Base-by-base conservation (phyloP, 2,888 invertebrate species). In the Aleiodes leptofemur region DNA sequence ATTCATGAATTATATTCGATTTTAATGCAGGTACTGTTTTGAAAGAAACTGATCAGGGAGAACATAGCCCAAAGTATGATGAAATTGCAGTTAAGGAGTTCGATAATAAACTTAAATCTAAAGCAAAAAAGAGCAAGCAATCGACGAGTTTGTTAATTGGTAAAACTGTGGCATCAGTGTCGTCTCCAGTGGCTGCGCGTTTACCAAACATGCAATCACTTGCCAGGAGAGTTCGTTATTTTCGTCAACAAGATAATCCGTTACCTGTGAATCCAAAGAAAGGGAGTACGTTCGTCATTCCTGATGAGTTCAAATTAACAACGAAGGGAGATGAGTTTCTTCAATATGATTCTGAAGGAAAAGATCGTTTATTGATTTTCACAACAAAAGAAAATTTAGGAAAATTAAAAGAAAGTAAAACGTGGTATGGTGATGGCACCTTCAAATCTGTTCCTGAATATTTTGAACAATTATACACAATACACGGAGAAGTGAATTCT, bases 21-120 rank as follows among this genome's bases (percentile, higher is more conserved):
- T n/a, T n/a, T n/a, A n/a, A n/a, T n/a, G n/a, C n/a, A n/a, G n/a
- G 53, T 14, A 34, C 34, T 56, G 29, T 56, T 56, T 29, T 56
- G 29, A 56, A 56, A 16, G 56, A 56, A 23, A 56, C 23, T 3
- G 5, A 23, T 16, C 56, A 56, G 16, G 1, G 1, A 6, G 23
- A 11, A 7, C 56, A 56, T 23, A 29, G 56, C 1, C 56, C 56
- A 9, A 29, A 2, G 1, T 56, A 56, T 56, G 56, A 56, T 11
- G 11, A 23, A 29, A 56, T 56, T 11, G 56, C 16, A 4, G 23
- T 56, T 16, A 56, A 56, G 29, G 23, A 56, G 4, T 6, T 9
- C 11, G 7, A 23, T 11, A 29, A 11, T 9, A 56, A 56, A 56
- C 4, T 56, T 16, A 6, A 11, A 7, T 16, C 14, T 9, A 56